Base-by-base conservation (phyloP, 2,888 invertebrate species). In the Drosophila paracracens region DNA sequence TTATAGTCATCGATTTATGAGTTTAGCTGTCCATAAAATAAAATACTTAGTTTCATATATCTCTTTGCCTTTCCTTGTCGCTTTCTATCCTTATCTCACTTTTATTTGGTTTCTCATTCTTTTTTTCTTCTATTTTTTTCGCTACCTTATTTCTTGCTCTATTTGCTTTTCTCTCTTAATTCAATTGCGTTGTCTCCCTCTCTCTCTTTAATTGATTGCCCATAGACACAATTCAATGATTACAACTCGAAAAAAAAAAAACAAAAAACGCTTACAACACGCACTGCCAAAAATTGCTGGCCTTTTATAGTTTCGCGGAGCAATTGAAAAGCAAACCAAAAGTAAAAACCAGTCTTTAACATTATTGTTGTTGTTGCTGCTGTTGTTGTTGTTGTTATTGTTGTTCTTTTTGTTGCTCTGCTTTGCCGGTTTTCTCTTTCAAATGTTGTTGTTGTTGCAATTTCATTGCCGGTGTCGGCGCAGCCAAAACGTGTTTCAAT, bases 401-500 rank as follows among this genome's bases (percentile, higher is more conserved):
- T 72, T 69, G 57, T 69, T 74, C 43, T 62, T 61, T 25, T 61
- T 65, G 48, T 68, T 65, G 64, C 53, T 63, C 48, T 57, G 57
- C 57, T 71, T 62, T 71, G 82, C 69, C 74, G 75, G 81, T 54
- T 77, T 81, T 81, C 68, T 79, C 80, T 79, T 81, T 82, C 64
- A 53, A 64, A 65, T 74, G 61, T 56, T 70, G 72, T 57, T 57
- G 54, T 72, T 76, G 68, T 63, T 84, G 87, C 81, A 73, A 88
- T 87, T 89, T 89, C 88, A 89, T 85, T 89, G 88, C 89, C 87
- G 89, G 88, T 59, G 67, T 81, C 74, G 73, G 63, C 65, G 40
- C 56, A 68, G 62, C 74, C 76, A 76, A 87, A 89, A 89, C 87
- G 74, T 89, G 87, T 87, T 89, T 89, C 89, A 89, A 89, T 89